A percentile compares a stretch with the other conserved stretches of the same genome.
These are phyloP conservation scores for Clytia hemisphaerica DNA, from an alignment of 30 jellyfish, hydroid and myxozoan species.

Conservation along the genomic window DNA sequence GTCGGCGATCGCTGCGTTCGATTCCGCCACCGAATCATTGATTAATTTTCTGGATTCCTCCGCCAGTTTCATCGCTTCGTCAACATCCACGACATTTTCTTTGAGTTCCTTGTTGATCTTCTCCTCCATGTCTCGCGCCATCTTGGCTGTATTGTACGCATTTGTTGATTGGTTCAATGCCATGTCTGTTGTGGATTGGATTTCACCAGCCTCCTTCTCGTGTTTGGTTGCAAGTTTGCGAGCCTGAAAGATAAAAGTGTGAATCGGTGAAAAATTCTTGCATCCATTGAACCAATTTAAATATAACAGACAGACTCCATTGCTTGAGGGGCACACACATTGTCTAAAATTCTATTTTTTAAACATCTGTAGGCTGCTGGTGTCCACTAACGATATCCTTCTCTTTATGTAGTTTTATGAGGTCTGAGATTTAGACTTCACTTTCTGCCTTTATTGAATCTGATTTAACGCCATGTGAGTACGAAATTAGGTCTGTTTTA, in stretches of 20 bases:
- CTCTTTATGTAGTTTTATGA: no score
- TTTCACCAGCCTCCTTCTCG: slow-evolving; percentile 56
- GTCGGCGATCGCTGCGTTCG: slow-evolving; percentile 46
- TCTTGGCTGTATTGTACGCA: slow-evolving; percentile 59
- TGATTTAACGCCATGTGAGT: no score
- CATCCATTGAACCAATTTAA: no score
- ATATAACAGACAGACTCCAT: no score
- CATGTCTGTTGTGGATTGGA: slow-evolving; percentile 43
- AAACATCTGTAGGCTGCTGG: no score
- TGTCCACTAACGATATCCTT: no score
- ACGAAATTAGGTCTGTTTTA: no score
- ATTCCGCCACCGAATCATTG: slow-evolving; percentile 21
- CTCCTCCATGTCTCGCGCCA: slow-evolving; percentile 58
- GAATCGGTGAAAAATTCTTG: not conserved
- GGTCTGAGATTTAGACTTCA: no score
- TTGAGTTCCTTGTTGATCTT: slow-evolving; percentile 31
- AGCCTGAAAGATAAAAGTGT: slow-evolving; percentile 53
- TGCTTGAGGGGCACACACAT: no score
- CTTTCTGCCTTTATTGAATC: no score
- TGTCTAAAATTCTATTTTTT: no score
- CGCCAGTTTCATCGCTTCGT: slow-evolving; percentile 60
- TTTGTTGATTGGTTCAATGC: slow-evolving; percentile 50
- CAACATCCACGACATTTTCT: slow-evolving; percentile 37
- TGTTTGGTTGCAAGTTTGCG: slow-evolving; percentile 76
- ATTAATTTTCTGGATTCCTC: slow-evolving; percentile 32